Evolutionary conservation across 2,113 vertebrate species (phyloP).

Genomic region (Onychostruthus taczanowskii): DNA sequence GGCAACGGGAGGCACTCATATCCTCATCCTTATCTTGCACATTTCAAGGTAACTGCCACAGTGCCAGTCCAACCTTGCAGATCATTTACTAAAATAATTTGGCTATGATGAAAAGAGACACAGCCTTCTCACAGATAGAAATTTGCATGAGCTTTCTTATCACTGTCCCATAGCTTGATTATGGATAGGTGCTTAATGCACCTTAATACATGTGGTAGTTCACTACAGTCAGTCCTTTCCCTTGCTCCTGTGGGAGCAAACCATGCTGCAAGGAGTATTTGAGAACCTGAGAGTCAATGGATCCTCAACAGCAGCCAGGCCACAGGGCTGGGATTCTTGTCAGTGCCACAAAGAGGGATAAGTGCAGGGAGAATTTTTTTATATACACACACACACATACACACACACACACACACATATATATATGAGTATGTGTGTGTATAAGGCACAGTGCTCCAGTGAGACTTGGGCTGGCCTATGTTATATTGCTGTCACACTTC

Average conservation of each 20-base stretch:
- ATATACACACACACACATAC: too few species aligned
- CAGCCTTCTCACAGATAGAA: not conserved
- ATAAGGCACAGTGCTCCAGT: not conserved
- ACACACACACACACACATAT: too few species aligned
- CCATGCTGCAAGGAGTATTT: not conserved
- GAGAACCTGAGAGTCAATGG: not conserved
- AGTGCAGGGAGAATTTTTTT: not conserved
- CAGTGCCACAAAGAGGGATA: not conserved
- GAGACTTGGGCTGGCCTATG: not conserved
- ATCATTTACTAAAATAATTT: not conserved
- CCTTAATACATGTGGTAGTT: not conserved
- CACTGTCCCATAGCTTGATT: not conserved
- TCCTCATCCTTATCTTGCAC: slow-evolving; percentile 78
- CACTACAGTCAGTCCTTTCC: not conserved
- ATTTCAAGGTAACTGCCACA: slow-evolving; percentile 79
- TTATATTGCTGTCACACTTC: not conserved
- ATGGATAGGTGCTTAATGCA: not conserved
- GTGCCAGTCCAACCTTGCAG: not conserved
- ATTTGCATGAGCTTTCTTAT: not conserved
- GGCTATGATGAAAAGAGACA: not conserved
- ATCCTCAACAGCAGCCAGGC: not conserved
- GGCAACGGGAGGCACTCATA: slow-evolving; percentile 77
- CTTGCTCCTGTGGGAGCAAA: not conserved
- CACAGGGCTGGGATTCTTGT: not conserved
- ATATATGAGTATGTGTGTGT: too few species aligned